phyloP scores from a whole-genome alignment of 2,797 vertebrate species.

The Lagorchestes hirsutus region DNA sequence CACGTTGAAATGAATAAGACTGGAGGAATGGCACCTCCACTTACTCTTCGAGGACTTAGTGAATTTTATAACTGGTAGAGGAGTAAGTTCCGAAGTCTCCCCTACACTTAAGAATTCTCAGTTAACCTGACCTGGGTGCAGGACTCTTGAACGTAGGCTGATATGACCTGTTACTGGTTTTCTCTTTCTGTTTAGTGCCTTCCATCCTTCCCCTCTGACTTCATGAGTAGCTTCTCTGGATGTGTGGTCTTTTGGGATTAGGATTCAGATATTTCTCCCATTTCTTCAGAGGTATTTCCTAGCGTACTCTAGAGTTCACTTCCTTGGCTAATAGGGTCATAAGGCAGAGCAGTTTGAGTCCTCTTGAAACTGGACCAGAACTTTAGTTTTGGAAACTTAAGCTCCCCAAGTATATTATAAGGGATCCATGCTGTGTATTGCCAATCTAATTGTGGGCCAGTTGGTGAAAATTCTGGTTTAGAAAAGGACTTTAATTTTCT shows the following conservation, averaged over 20 bases:
- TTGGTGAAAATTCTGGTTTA: slow-evolving; percentile 53
- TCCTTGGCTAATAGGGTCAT: neutral
- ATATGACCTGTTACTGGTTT: neutral
- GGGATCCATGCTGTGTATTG: neutral
- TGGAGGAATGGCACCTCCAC: slow-evolving; percentile 35
- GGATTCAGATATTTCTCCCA: neutral
- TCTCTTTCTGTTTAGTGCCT: neutral
- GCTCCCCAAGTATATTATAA: neutral
- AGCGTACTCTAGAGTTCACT: neutral
- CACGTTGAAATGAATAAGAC: neutral
- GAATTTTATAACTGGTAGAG: slow-evolving; percentile 52
- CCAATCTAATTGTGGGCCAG: slow-evolving; percentile 36
- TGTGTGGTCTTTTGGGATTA: slow-evolving; percentile 31
- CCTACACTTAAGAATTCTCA: neutral
- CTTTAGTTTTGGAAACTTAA: neutral
- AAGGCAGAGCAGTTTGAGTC: neutral
- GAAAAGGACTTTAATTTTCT: neutral
- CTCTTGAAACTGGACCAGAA: neutral
- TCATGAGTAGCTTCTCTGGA: slow-evolving; percentile 14
- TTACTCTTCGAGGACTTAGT: slow-evolving; percentile 26
- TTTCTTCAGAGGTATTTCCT: neutral
- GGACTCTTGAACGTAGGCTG: neutral
- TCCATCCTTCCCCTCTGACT: neutral
- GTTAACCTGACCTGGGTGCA: slow-evolving; percentile 29
- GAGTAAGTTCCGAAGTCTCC: slow-evolving; percentile 12